Evolutionary conservation across 2,797 vertebrate genomes (phyloP).

Genomic region (Thunnus albacares): DNA sequence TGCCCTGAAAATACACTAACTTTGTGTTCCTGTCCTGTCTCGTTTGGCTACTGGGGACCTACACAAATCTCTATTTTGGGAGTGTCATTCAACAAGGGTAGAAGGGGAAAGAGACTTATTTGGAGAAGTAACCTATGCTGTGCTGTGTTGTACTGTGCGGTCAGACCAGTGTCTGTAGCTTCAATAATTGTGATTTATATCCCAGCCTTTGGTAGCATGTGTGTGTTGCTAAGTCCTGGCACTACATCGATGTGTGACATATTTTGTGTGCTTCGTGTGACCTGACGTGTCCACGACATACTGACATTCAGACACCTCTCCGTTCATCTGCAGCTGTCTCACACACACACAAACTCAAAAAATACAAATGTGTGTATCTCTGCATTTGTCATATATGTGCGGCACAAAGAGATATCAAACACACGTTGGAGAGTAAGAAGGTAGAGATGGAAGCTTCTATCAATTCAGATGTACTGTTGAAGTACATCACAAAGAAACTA

Average conservation of each 20-base stretch:
- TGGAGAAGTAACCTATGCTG: slow-evolving; percentile 69
- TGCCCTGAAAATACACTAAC: slow-evolving; percentile 71
- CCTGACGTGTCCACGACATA: slow-evolving; percentile 72
- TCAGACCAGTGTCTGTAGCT: slow-evolving; percentile 75
- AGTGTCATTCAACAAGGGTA: slow-evolving; percentile 83
- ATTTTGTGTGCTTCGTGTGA: slow-evolving; percentile 73
- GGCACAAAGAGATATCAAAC: slow-evolving; percentile 50
- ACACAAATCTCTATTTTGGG: slow-evolving; percentile 79
- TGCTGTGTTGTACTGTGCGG: slow-evolving; percentile 44
- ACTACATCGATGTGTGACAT: slow-evolving; percentile 75
- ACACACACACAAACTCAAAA: slow-evolving; percentile 36
- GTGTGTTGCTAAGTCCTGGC: slow-evolving; percentile 75
- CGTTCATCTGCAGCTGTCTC: slow-evolving; percentile 55
- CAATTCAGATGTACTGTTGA: slow-evolving; percentile 35
- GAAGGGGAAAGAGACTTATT: slow-evolving; percentile 71
- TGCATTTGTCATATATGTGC: slow-evolving; percentile 19
- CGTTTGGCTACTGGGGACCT: slow-evolving; percentile 71
- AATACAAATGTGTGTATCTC: not conserved
- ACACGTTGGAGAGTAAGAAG: slow-evolving; percentile 28
- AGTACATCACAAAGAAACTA: slow-evolving; percentile 65
- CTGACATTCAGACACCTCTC: slow-evolving; percentile 58
- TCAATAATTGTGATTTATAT: slow-evolving; percentile 87
- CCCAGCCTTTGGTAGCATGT: slow-evolving; percentile 69
- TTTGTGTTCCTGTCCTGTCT: slow-evolving; percentile 75
- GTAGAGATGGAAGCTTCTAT: slow-evolving; percentile 46